These are phyloP conservation scores for Reticulitermes speratus DNA, from an alignment of 1,140 invertebrate species.

Conservation along the genomic window DNA sequence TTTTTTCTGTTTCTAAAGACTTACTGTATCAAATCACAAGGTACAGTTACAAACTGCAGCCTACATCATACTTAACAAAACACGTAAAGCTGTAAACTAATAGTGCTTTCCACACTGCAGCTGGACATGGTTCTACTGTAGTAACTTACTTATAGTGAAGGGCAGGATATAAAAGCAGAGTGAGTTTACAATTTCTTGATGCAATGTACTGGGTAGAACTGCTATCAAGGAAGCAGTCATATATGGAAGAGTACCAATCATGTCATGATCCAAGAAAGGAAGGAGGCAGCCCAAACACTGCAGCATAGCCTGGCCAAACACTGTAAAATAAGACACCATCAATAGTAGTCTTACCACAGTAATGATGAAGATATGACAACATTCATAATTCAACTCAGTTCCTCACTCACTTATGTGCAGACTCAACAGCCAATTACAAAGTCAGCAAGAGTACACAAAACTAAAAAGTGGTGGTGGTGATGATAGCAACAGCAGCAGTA, in stretches of 20 bases:
- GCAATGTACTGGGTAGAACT: slow-evolving; percentile 83
- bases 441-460: no score
- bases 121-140: not conserved
- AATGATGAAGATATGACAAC: no score
- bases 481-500: no score
- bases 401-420: no score
- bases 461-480: no score
- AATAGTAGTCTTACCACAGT: no score
- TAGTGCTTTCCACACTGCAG: not conserved
- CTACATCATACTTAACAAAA: not conserved
- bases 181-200: slow-evolving; percentile 93
- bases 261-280: slow-evolving; percentile 94
- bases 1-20: no score
- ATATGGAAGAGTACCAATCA: slow-evolving; percentile 94
- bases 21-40: no score
- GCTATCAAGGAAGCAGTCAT: slow-evolving; percentile 91
- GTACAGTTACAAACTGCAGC: not conserved
- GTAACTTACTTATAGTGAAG: slow-evolving; percentile 86
- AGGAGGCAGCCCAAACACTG: slow-evolving; percentile 89
- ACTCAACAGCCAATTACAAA: no score
- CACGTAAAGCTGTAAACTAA: no score
- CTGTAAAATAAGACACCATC: slow-evolving; percentile 53
- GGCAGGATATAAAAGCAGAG: slow-evolving; percentile 96
- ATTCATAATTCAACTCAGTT: no score
- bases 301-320: slow-evolving; percentile 85